These are phyloP conservation scores for Drosophila nr. perissopoda DNA, from an alignment of 2,888 invertebrate genomes.

Conservation along the genomic window DNA sequence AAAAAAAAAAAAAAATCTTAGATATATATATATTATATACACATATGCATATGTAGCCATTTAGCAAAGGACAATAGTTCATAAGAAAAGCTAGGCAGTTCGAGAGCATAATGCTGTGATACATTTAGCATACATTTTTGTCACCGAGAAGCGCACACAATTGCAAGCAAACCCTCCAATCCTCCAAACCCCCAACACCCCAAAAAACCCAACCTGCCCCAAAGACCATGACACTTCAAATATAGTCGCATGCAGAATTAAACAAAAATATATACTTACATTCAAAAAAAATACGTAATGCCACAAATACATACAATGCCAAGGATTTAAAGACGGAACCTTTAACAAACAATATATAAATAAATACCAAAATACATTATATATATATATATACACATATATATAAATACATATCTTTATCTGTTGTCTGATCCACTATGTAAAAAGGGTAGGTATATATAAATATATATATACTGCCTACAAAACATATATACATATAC, in stretches of 20 bases:
- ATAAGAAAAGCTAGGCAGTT: conserved; percentile 77
- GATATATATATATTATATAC: conserved; percentile 23
- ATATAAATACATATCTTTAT: conserved; percentile 3
- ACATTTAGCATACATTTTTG: conserved; percentile 75
- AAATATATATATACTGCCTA: conserved; percentile 25
- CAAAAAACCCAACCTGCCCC: not conserved
- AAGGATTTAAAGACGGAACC: conserved; percentile 38
- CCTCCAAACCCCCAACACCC: conserved; percentile 1
- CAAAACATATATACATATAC: conserved; percentile 26
- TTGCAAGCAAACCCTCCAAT: conserved; percentile 21
- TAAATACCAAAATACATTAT: conserved; percentile 12
- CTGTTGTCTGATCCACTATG: conserved; percentile 39
- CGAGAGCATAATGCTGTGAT: conserved; percentile 82
- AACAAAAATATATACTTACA: conserved; percentile 10
- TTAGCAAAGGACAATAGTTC: conserved; percentile 69
- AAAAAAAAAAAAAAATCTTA: conserved; percentile 19
- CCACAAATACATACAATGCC: conserved; percentile 27
- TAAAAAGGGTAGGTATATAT: conserved; percentile 39
- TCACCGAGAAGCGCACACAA: conserved; percentile 49
- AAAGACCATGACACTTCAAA: conserved; percentile 17
- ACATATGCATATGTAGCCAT: conserved; percentile 45
- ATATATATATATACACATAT: conserved; percentile 4
- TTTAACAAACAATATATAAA: conserved; percentile 15
- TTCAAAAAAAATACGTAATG: conserved; percentile 36
- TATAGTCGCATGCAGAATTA: conserved; percentile 37